Evolutionary conservation across 2,888 invertebrate genomes (phyloP).

Genomic region (Pterostichus niger): DNA sequence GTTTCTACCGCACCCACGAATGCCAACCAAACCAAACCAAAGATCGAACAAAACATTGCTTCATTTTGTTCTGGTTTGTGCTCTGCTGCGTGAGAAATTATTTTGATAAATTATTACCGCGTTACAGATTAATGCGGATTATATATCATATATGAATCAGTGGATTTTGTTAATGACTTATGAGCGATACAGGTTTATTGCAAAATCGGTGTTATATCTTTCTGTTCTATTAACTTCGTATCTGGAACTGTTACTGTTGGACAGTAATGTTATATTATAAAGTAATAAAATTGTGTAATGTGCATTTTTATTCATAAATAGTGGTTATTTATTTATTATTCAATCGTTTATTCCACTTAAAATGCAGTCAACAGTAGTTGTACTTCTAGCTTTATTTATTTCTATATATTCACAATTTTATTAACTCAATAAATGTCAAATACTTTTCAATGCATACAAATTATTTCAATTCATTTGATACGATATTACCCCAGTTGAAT

Average conservation of each 20-base stretch:
- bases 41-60: conserved; percentile 42
- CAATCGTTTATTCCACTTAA: neutral
- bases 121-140: conserved; percentile 38
- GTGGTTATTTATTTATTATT: conserved; percentile 5
- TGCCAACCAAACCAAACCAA: neutral
- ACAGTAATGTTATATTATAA: conserved; percentile 35
- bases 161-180: conserved; percentile 49
- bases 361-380: neutral
- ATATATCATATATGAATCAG: conserved; percentile 51
- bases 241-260: neutral
- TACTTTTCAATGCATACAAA: no score
- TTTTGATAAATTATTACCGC: conserved; percentile 50
- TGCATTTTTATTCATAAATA: conserved; percentile 20
- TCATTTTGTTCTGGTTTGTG: conserved; percentile 46
- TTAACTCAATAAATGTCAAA: no score
- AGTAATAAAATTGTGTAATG: conserved; percentile 47
- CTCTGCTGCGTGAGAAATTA: conserved; percentile 34
- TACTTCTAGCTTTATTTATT: neutral
- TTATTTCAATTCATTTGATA: no score
- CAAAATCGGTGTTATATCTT: conserved; percentile 46
- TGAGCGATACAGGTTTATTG: conserved; percentile 41
- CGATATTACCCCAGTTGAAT: no score
- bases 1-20: conserved; percentile 33
- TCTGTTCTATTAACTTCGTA: conserved; percentile 41
- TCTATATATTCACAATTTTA: no score